Conservation (phyloP, 2,797 vertebrate species). For the Ataeniobius toweri region DNA sequence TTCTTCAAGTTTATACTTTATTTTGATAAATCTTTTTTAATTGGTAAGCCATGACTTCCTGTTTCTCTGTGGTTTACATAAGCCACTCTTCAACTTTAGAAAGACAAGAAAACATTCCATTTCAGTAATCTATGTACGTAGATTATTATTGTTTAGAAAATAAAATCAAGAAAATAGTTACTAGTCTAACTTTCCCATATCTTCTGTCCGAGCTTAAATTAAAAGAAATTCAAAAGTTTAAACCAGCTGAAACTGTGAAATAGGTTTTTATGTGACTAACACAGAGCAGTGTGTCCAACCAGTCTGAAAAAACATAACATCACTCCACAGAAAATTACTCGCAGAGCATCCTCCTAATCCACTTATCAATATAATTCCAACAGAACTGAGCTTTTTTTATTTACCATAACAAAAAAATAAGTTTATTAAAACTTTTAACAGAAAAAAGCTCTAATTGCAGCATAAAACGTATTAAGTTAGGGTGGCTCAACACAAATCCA, state of each 20-base stretch:
- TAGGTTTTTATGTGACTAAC: too few relatives aligned
- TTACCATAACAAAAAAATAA: too few relatives aligned
- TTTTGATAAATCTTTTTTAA: neutral
- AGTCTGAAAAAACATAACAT: too few relatives aligned
- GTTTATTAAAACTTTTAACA: too few relatives aligned
- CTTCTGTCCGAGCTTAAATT: neutral
- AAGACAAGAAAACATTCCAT: neutral
- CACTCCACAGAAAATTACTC: too few relatives aligned
- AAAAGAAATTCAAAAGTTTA: neutral
- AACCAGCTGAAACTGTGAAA: neutral
- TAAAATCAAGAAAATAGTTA: neutral
- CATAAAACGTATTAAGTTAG: too few relatives aligned
- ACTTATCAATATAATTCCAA: too few relatives aligned
- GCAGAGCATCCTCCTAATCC: too few relatives aligned
- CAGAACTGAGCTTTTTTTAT: too few relatives aligned
- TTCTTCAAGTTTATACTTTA: neutral
- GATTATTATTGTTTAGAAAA: neutral
- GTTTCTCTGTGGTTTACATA: neutral
- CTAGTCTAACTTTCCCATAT: neutral
- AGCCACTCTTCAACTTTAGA: neutral
- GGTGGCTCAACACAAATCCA: too few relatives aligned
- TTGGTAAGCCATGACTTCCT: neutral
- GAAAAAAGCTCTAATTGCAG: too few relatives aligned
- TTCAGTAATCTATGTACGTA: neutral
- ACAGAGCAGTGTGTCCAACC: too few relatives aligned